phyloP scores from a whole-genome alignment of 2,888 invertebrate genomes.

The Atrina japonica region DNA sequence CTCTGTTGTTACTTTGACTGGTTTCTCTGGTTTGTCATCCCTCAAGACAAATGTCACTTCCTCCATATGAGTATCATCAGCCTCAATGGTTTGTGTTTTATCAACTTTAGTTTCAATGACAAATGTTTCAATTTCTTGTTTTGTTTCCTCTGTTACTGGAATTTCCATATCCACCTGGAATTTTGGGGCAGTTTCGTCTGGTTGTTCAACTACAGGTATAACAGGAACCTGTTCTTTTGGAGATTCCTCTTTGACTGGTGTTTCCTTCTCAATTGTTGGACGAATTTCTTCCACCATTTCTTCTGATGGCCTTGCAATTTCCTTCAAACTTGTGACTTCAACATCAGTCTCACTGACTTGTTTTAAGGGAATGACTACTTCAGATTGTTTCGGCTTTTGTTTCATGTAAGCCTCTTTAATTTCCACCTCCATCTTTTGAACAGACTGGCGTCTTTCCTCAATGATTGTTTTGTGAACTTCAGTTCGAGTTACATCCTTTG shows the following conservation, averaged over 20 bases:
- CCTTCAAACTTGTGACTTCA: constrained; percentile 49
- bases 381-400: constrained; percentile 62
- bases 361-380: constrained; percentile 64
- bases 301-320: constrained; percentile 62
- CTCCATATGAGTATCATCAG: constrained; percentile 56
- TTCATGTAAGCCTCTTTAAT: constrained; percentile 69
- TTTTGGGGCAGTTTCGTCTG: no score
- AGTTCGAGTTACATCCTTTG: constrained; percentile 37
- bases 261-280: constrained; percentile 57
- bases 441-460: constrained; percentile 55
- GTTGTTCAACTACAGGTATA: constrained; percentile 17
- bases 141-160: constrained; percentile 16
- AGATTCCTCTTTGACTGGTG: constrained; percentile 20
- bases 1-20: background rate
- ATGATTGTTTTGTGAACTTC: constrained; percentile 53
- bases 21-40: constrained; percentile 38
- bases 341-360: constrained; percentile 54
- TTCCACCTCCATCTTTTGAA: constrained; percentile 73
- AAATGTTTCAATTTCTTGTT: constrained; percentile 44
- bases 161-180: background rate
- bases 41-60: constrained; percentile 63
- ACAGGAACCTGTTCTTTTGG: background rate
- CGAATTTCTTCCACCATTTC: constrained; percentile 67
- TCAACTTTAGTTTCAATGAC: constrained; percentile 40
- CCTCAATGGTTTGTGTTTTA: constrained; percentile 32